Conservation (phyloP, 30 jellyfish, hydroid and myxozoan species). For the Cassiopea andromeda region DNA sequence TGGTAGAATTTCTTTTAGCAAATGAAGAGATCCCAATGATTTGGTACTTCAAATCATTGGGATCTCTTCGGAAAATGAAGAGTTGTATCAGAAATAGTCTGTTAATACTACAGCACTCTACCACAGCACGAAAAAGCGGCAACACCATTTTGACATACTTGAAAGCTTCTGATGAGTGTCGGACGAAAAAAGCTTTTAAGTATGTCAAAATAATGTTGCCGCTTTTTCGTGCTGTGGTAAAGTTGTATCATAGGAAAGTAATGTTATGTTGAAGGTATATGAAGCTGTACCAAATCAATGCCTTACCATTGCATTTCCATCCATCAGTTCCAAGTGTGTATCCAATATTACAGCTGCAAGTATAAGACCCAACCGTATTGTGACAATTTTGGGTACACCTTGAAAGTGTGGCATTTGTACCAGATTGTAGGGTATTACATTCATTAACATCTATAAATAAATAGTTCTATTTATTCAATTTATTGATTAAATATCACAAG, state of each 20-base stretch:
- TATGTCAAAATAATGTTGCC: too few species aligned
- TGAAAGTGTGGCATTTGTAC: conserved; percentile 35
- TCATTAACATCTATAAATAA: conserved; percentile 47
- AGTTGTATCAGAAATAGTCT: too few species aligned
- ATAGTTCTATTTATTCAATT: too few species aligned
- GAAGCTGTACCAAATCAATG: neutral
- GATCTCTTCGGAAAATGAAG: neutral
- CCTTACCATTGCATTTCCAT: conserved; percentile 74
- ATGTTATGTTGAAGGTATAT: neutral
- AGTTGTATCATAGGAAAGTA: neutral
- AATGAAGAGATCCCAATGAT: neutral
- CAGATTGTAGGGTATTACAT: conserved; percentile 34
- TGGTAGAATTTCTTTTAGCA: neutral
- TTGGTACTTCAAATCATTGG: neutral
- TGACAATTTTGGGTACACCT: conserved; percentile 69
- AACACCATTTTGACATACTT: too few species aligned
- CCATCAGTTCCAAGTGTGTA: conserved; percentile 53
- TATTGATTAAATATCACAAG: neutral
- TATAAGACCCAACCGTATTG: conserved; percentile 64
- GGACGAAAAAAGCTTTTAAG: neutral
- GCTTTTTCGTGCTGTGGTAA: too few species aligned
- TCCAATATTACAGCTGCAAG: conserved; percentile 66
- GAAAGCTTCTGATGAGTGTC: neutral
- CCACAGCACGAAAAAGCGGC: too few species aligned
- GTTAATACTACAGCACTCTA: too few species aligned